phyloP scores from a whole-genome alignment of 2,888 invertebrate genomes.

The Agonopterix arenella region DNA sequence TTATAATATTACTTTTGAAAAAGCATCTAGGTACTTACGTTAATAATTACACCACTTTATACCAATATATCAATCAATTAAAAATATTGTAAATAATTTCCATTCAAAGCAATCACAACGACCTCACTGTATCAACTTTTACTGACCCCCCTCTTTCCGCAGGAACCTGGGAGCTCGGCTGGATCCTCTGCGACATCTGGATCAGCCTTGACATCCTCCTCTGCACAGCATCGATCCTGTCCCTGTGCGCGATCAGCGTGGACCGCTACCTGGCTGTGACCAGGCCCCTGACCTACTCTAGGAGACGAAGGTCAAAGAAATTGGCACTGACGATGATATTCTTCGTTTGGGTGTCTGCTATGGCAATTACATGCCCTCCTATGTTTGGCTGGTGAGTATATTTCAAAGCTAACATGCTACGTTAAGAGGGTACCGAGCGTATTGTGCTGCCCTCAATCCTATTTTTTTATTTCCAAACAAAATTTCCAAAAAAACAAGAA shows the following conservation, averaged over 20 bases:
- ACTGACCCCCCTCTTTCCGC: conserved; percentile 8
- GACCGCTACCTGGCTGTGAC: conserved; percentile 96
- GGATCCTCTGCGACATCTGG: conserved; percentile 93
- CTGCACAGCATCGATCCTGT: conserved; percentile 95
- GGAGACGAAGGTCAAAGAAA: conserved; percentile 89
- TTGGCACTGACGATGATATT: conserved; percentile 91
- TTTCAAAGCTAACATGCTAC: too few species aligned
- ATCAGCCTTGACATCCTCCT: conserved; percentile 94
- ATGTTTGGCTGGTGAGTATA: conserved; percentile 90
- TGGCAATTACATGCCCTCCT: conserved; percentile 95
- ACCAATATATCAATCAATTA: too few species aligned
- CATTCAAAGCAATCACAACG: too few species aligned
- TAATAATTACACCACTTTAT: too few species aligned
- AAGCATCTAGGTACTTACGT: too few species aligned
- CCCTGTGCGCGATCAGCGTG: conserved; percentile 94
- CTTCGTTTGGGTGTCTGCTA: conserved; percentile 92
- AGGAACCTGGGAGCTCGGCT: conserved; percentile 93
- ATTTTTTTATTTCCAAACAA: too few species aligned
- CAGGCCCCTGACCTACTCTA: conserved; percentile 93
- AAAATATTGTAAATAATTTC: too few species aligned
- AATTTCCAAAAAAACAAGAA: too few species aligned
- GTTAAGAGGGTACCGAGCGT: too few species aligned
- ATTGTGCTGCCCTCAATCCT: too few species aligned
- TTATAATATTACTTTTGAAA: too few species aligned
- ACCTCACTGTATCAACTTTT: too few species aligned